These are phyloP conservation scores for Trematomus loennbergii DNA, from an alignment of 2,113 vertebrate genomes.

Conservation along the genomic window DNA sequence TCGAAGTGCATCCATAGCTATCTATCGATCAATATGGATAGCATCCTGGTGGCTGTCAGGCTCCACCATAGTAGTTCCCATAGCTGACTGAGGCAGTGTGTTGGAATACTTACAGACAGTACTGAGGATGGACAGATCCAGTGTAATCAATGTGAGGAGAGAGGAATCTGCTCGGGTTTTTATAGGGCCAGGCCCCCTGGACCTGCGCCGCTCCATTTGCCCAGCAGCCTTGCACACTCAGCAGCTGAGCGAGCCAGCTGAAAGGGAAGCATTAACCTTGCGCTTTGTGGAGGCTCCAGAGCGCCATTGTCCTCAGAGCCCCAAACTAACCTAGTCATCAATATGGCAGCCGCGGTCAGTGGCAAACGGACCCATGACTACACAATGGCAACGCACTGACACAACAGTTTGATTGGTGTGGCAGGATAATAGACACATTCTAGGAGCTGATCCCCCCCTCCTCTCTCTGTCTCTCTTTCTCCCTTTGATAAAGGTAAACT, in stretches of 20 bases:
- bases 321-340: conserved; percentile 84
- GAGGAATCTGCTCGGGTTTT: conserved; percentile 74
- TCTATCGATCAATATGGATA: conserved; percentile 19
- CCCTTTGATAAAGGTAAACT: conserved; percentile 52
- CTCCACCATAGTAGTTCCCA: conserved; percentile 48
- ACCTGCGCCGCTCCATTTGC: conserved; percentile 64
- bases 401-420: conserved; percentile 82
- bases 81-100: conserved; percentile 56
- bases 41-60: conserved; percentile 19
- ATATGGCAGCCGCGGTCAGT: conserved; percentile 65
- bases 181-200: conserved; percentile 81
- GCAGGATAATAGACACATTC: conserved; percentile 81
- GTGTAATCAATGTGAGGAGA: conserved; percentile 79
- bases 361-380: conserved; percentile 63
- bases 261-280: conserved; percentile 81
- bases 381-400: conserved; percentile 83
- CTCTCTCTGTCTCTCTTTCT: conserved; percentile 25
- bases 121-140: conserved; percentile 84
- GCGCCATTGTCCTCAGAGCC: conserved; percentile 79
- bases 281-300: conserved; percentile 78
- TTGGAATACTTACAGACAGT: conserved; percentile 83
- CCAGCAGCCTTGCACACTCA: conserved; percentile 85
- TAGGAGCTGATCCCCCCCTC: conserved; percentile 77
- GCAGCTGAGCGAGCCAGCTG: conserved; percentile 78
- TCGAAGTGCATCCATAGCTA: conserved; percentile 18